phyloP scores from a whole-genome alignment of 1,140 invertebrate species.

The Caenorhabditis remanei region DNA sequence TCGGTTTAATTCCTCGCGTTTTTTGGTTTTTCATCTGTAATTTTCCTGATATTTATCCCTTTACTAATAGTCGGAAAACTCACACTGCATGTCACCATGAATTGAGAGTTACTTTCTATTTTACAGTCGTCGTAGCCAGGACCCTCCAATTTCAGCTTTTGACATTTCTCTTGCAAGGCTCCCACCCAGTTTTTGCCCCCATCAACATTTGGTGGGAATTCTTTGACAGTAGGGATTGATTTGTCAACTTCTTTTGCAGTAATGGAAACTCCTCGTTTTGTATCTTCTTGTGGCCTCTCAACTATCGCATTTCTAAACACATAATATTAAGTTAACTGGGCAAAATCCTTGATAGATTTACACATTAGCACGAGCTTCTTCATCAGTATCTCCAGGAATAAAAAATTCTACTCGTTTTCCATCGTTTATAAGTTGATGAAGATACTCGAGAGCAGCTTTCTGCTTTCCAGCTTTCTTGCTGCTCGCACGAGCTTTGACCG shows the following conservation, averaged over 20 bases:
- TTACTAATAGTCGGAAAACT: background rate
- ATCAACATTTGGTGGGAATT: background rate
- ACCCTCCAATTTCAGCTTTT: constrained; percentile 3
- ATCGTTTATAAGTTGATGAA: background rate
- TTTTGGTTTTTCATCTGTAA: constrained; percentile 15
- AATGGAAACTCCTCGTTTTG: background rate
- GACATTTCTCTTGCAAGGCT: constrained; percentile 34
- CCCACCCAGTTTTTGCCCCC: constrained; percentile 30
- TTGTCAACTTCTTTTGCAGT: background rate
- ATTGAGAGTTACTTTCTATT: background rate
- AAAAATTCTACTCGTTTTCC: background rate
- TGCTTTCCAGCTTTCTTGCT: constrained; percentile 58
- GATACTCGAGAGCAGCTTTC: constrained; percentile 6
- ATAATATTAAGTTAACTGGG: background rate
- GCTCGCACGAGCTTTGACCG: background rate
- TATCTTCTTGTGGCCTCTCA: background rate
- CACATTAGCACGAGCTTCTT: constrained; percentile 40
- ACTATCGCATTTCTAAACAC: constrained; percentile 19
- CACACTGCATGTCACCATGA: constrained; percentile 27
- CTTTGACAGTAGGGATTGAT: constrained; percentile 15
- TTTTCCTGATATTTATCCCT: background rate
- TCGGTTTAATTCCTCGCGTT: background rate
- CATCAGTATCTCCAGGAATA: constrained; percentile 10
- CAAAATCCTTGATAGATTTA: background rate
- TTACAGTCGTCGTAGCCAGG: constrained; percentile 26